These are phyloP conservation scores for Chymomyza procnemis DNA, from an alignment of 2,888 invertebrate genomes.

Conservation along the genomic window DNA sequence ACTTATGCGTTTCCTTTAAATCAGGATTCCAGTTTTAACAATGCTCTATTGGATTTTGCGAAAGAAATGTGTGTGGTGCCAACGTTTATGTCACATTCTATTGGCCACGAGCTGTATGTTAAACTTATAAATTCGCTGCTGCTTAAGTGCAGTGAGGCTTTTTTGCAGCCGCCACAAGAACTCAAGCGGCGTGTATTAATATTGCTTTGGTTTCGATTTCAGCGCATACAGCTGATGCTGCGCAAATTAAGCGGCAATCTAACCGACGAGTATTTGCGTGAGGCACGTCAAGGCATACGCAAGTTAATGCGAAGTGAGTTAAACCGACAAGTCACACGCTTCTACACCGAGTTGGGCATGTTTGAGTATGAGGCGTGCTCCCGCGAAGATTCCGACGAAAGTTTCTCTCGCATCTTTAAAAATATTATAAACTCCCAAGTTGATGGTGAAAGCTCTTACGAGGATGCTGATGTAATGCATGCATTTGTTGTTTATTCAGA, in stretches of 20 bases:
- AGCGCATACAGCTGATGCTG: constrained; percentile 80
- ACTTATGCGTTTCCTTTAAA: constrained; percentile 40
- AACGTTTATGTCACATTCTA: constrained; percentile 81
- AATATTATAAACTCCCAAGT: constrained; percentile 76
- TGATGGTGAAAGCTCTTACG: constrained; percentile 21
- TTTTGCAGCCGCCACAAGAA: constrained; percentile 68
- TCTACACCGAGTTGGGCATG: constrained; percentile 83
- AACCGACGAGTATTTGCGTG: constrained; percentile 54
- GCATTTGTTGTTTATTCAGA: constrained; percentile 67
- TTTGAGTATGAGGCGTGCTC: constrained; percentile 80
- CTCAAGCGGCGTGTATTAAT: constrained; percentile 79
- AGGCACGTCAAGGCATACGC: constrained; percentile 80
- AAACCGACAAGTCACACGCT: constrained; percentile 81
- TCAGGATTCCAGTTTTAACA: constrained; percentile 46
- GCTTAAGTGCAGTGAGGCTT: constrained; percentile 77
- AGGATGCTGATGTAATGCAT: constrained; percentile 60
- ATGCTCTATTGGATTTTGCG: constrained; percentile 73
- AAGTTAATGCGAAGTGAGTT: constrained; percentile 80
- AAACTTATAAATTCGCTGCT: constrained; percentile 80
- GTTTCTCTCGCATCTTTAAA: constrained; percentile 76
- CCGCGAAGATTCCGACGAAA: constrained; percentile 67
- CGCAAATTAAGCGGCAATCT: constrained; percentile 78
- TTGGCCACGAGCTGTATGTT: constrained; percentile 82
- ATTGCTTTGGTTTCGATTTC: constrained; percentile 83
- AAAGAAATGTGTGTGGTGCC: constrained; percentile 81